Evolutionary conservation across 1,140 invertebrate species (phyloP), one percentile per base, ranked within the genome.

Genomic region (Aphelinus atriplicis): DNA sequence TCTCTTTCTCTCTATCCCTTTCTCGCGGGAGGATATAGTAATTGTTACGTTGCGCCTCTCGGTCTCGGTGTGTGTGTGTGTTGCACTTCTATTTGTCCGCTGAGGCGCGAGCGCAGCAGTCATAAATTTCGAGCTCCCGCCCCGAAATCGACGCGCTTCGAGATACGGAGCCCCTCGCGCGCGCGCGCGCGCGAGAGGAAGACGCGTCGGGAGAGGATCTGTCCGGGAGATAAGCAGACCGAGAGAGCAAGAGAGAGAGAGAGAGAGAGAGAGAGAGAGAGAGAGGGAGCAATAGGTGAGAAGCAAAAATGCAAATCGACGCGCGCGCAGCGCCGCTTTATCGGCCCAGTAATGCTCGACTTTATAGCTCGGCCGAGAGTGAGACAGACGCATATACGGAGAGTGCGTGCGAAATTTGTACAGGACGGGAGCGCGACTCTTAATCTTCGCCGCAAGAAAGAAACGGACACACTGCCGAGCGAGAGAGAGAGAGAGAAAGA

Each of bases 11-110:
- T 61, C 69, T 53, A 1, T 10, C 57, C 46, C 42, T 50, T n/a
- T 50, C 43, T 69, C 58, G 47, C 84, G 82, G 87, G 26, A 26
- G 26, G 26, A 26, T 26, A 88, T 88, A 88, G 87, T 88, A 88
- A 88, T 88, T 88, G 87, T 88, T 88, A 87, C 85, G 86, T 86
- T 88, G 85, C 81, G 4, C 51, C 51, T 9, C 51, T 53, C 51
- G 51, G 4, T 53, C 26, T 26, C 26, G 26, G 26, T 26, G 47
- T 69, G 51, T 45, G 10, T 26, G 26, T 26, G 26, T 26, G 26
- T 26, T 26, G 26, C 26, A 26, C 53, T 74, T 77, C 58, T 75
- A 75, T 75, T 56, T 71, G 77, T 57, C 57, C 65, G 73, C 71
- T n/a, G 61, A 50, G 58, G 71, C 48, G 66, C 66, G 53, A 69